Evolutionary conservation across 2,888 invertebrate genomes (phyloP).

Genomic region (Eupithecia pulchellata): DNA sequence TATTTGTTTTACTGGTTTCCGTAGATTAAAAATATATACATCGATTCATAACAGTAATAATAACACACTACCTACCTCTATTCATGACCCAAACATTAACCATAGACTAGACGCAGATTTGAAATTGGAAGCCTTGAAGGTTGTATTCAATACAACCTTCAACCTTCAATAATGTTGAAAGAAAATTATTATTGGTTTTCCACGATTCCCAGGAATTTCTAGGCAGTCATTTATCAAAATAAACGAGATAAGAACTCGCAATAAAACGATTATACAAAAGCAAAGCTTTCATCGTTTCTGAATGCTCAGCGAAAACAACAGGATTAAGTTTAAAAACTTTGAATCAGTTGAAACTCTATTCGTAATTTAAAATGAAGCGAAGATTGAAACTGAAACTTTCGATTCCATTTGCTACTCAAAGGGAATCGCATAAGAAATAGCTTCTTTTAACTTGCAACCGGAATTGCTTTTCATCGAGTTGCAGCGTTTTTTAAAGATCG

Average conservation of each 20-base stretch:
- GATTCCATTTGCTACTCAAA: slow-evolving; percentile 16
- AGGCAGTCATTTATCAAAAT: not conserved
- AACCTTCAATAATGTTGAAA: too few relatives aligned
- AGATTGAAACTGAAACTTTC: slow-evolving; percentile 17
- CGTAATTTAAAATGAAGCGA: slow-evolving; percentile 36
- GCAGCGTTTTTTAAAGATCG: not conserved
- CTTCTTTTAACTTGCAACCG: not conserved
- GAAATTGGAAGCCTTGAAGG: too few relatives aligned
- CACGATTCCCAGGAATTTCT: too few relatives aligned
- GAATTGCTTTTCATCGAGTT: not conserved
- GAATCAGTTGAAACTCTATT: slow-evolving; percentile 45
- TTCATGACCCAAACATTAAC: too few relatives aligned
- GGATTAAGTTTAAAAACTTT: slow-evolving; percentile 42
- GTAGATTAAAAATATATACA: too few relatives aligned
- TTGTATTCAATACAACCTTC: too few relatives aligned
- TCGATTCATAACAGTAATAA: too few relatives aligned
- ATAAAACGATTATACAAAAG: slow-evolving; percentile 5
- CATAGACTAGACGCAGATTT: too few relatives aligned
- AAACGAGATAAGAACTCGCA: not conserved
- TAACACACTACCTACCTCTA: too few relatives aligned
- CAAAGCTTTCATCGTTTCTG: slow-evolving; percentile 48
- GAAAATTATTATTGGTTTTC: not conserved
- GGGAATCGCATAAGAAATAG: not conserved
- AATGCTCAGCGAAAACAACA: slow-evolving; percentile 30
- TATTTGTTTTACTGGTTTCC: not conserved